phyloP scores from a whole-genome alignment of 2,888 invertebrate species.

The Dioctria rufipes region DNA sequence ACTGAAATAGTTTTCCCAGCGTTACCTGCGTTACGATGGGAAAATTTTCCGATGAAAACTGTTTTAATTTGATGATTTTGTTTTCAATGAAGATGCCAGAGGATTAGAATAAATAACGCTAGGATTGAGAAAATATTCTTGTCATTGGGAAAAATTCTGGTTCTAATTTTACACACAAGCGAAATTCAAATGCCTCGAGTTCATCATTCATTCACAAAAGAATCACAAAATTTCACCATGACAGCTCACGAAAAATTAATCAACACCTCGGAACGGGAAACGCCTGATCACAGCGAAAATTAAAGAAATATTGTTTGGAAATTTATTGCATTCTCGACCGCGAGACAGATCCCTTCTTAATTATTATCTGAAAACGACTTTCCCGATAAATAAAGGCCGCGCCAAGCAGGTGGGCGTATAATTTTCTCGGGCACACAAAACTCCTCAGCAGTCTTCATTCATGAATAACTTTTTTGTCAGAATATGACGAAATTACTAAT shows the following conservation, averaged over 20 bases:
- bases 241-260: constrained; percentile 21
- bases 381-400: constrained; percentile 29
- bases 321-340: constrained; percentile 15
- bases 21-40: no score
- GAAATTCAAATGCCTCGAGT: background rate
- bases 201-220: background rate
- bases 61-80: no score
- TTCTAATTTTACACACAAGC: background rate
- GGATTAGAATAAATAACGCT: no score
- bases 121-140: background rate
- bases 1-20: no score
- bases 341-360: constrained; percentile 32
- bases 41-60: no score
- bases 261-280: constrained; percentile 34
- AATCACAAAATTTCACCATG: background rate
- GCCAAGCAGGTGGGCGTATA: background rate
- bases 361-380: constrained; percentile 20
- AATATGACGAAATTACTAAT: constrained; percentile 14
- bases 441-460: background rate
- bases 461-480: constrained; percentile 14
- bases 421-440: constrained; percentile 4
- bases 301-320: constrained; percentile 23
- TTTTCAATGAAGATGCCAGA: no score
- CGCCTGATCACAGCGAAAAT: constrained; percentile 18
- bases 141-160: background rate